Conservation (phyloP, 2,888 invertebrate species). For the Heterodera filipjevi region DNA sequence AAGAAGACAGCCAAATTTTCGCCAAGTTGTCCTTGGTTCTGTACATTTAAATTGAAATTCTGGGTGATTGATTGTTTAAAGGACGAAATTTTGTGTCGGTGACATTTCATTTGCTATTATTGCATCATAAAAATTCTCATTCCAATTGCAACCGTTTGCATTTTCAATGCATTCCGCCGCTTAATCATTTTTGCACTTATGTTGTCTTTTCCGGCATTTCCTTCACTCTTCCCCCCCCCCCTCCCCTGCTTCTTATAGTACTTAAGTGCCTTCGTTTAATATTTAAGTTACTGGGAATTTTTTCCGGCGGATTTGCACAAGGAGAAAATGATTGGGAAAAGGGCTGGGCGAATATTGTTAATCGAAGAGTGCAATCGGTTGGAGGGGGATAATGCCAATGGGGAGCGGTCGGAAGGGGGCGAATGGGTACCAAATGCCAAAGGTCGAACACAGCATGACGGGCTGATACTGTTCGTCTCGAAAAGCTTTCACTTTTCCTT, state of each 20-base stretch:
- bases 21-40: constrained; percentile 5
- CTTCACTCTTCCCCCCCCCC: background rate
- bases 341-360: background rate
- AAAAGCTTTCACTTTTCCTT: too few species aligned
- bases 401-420: too few species aligned
- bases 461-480: too few species aligned
- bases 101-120: background rate
- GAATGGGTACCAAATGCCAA: too few species aligned
- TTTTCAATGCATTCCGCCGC: background rate
- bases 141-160: background rate
- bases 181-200: background rate
- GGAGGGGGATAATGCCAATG: too few species aligned
- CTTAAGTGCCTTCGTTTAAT: constrained; percentile 15
- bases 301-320: background rate
- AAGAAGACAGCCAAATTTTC: background rate
- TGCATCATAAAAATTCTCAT: background rate
- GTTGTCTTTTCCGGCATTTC: background rate
- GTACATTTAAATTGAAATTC: background rate
- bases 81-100: background rate
- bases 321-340: background rate
- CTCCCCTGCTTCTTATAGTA: background rate
- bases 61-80: background rate
- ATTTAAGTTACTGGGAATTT: background rate
- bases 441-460: too few species aligned
- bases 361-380: background rate